phyloP scores from a whole-genome alignment of 2,888 invertebrate genomes.

The Holacanthella duospinosa region DNA sequence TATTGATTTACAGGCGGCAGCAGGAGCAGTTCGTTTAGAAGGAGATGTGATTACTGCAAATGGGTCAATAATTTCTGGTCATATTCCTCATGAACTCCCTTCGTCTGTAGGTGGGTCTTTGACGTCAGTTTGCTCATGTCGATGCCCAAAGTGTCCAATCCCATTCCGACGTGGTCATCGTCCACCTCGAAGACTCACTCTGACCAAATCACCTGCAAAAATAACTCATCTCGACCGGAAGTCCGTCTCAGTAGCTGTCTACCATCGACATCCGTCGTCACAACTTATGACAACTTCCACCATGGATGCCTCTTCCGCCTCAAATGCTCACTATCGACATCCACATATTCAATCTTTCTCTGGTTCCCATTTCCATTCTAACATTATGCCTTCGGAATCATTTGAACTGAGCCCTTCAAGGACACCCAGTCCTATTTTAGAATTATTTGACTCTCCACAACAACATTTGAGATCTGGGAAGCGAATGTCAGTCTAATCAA shows the following conservation, averaged over 20 bases:
- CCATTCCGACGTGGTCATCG: slow-evolving; percentile 29
- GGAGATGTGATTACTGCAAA: slow-evolving; percentile 95
- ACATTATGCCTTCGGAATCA: slow-evolving; percentile 37
- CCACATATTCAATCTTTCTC: slow-evolving; percentile 5
- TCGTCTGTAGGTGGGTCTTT: slow-evolving; percentile 34
- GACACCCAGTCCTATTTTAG: slow-evolving; percentile 34
- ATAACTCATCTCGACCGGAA: slow-evolving; percentile 35
- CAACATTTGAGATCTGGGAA: slow-evolving; percentile 26
- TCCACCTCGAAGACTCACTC: slow-evolving; percentile 33
- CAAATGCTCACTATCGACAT: slow-evolving; percentile 18
- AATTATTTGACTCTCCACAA: slow-evolving; percentile 36
- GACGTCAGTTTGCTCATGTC: slow-evolving; percentile 40
- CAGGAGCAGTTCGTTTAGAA: slow-evolving; percentile 86
- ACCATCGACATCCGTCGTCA: slow-evolving; percentile 32
- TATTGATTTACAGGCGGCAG: slow-evolving; percentile 63
- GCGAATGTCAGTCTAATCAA: slow-evolving; percentile 37
- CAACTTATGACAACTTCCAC: slow-evolving; percentile 16
- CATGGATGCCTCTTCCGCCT: slow-evolving; percentile 17
- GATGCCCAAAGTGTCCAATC: slow-evolving; percentile 38
- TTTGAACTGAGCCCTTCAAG: slow-evolving; percentile 35
- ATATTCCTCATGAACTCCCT: slow-evolving; percentile 45
- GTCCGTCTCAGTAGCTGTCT: slow-evolving; percentile 34
- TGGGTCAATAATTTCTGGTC: slow-evolving; percentile 65
- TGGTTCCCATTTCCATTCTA: slow-evolving; percentile 18
- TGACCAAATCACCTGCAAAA: slow-evolving; percentile 37